Evolutionary conservation across 2,113 vertebrate genomes (phyloP), one percentile per base, ranked within the genome.

Genomic region (Callipepla californica): DNA sequence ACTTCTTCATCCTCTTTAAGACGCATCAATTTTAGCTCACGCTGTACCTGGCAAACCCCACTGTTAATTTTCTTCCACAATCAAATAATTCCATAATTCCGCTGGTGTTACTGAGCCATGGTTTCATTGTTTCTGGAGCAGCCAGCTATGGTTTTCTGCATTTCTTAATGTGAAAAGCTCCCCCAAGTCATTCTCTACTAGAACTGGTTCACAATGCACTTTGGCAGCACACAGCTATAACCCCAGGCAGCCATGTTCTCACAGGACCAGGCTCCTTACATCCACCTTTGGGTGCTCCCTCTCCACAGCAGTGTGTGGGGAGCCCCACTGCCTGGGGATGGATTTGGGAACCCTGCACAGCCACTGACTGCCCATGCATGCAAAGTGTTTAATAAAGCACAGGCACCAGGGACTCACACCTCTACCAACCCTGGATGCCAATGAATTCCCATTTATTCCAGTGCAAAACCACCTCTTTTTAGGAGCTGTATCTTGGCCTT

Each of bases 241-340:
- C 17, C 45, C 47, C 1, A 3, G 36, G 70, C 38, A 69, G 30
- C 75, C 16, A 13, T 1, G 4, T 45, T 42, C 53, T 73, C 44
- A 17, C 32, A 8, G 17, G 77, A 38, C 1, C 1, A 0, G 0
- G 0, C 25, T 42, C 36, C 72, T 20, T 9, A 78, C 61, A 74
- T 1, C 3, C 13, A 13, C 16, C 30, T 25, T 44, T 6, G 25
- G 66, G 21, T 13, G 66, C 76, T 21, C 0, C 0, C 28, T 15
- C 32, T 85, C 40, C 34, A 2, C 18, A 87, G 74, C 0, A 1
- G 66, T 4, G 3, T 6, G 3, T 1, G 10, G 50, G 32, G 13
- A 87, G 4, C 32, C 17, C 57, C 55, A 57, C 55, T 32, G 55
- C 55, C 55, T 57, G 55, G 55, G 30, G 17, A 32, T 10, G 12